A percentile compares a stretch with the other conserved stretches of the same genome.
Evolutionary conservation across 92 coral and sea anemone genomes (phyloP).

Genomic region (Epizoanthus scotinus): DNA sequence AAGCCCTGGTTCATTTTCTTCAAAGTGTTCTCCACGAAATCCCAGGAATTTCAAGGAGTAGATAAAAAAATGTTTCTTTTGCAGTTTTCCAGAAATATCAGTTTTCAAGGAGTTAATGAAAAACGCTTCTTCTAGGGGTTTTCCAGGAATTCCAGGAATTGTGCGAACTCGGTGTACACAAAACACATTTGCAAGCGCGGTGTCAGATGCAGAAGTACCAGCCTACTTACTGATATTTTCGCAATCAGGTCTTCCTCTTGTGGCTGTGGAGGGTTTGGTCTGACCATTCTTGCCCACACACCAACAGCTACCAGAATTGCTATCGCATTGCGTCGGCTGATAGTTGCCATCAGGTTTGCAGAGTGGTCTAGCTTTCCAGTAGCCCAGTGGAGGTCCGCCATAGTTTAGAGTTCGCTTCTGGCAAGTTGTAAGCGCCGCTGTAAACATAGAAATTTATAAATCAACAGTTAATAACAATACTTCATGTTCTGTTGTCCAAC

Average conservation of each 20-base stretch:
- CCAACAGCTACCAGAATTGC: slow-evolving; percentile 85
- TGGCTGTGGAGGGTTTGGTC: slow-evolving; percentile 62
- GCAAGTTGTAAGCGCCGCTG: slow-evolving; percentile 50
- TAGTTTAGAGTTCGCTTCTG: slow-evolving; percentile 51
- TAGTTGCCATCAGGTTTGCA: slow-evolving; percentile 51
- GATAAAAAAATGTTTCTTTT: no score
- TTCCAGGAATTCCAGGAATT: no score
- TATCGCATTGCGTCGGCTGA: slow-evolving; percentile 81
- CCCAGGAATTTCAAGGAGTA: no score
- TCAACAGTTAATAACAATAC: neutral
- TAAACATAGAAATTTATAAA: neutral
- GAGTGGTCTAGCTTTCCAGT: slow-evolving; percentile 56
- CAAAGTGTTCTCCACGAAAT: no score
- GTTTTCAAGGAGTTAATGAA: no score
- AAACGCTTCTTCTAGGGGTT: no score
- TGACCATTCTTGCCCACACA: slow-evolving; percentile 79
- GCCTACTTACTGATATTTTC: slow-evolving; percentile 66
- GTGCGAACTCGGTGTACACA: no score
- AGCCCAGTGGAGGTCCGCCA: slow-evolving; percentile 59
- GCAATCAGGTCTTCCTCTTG: slow-evolving; percentile 80
- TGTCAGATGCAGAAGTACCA: no score
- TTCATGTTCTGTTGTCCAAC: no score
- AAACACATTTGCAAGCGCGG: no score
- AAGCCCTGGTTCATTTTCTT: no score
- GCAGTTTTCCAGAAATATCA: no score